phyloP scores from a whole-genome alignment of 2,888 invertebrate genomes.

The Hemithea aestivaria region DNA sequence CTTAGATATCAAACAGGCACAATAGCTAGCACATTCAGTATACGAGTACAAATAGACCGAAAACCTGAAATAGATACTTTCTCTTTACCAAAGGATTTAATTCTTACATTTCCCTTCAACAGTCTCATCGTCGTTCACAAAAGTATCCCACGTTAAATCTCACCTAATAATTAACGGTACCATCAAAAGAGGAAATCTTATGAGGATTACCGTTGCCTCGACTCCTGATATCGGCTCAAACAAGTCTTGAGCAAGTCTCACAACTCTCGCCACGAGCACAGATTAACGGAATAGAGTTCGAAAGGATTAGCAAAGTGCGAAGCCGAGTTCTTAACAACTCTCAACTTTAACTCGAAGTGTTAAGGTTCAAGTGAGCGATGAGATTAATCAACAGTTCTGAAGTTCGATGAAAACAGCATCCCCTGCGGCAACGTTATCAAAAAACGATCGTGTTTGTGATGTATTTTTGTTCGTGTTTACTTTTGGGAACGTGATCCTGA shows the following conservation, averaged over 20 bases:
- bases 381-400: slow-evolving; percentile 20
- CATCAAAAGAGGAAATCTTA: slow-evolving; percentile 51
- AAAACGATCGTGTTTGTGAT: slow-evolving; percentile 9
- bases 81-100: no score
- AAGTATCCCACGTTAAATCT: slow-evolving; percentile 23
- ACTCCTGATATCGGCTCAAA: slow-evolving; percentile 46
- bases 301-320: slow-evolving; percentile 41
- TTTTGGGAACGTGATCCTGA: slow-evolving; percentile 3
- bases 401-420: slow-evolving; percentile 17
- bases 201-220: slow-evolving; percentile 43
- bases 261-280: slow-evolving; percentile 47
- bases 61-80: no score
- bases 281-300: slow-evolving; percentile 56
- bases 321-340: slow-evolving; percentile 29
- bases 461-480: slow-evolving; percentile 7
- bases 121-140: slow-evolving; percentile 14
- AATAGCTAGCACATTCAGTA: no score
- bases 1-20: no score
- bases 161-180: slow-evolving; percentile 47
- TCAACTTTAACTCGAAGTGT: slow-evolving; percentile 23
- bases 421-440: slow-evolving; percentile 11
- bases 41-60: no score
- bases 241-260: slow-evolving; percentile 47
- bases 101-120: neutral
- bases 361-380: slow-evolving; percentile 18